Percentiles rank a stretch among this genome's conserved stretches.
phyloP scores from a whole-genome alignment of 1,140 invertebrate species.

The Drosophila nannoptera region DNA sequence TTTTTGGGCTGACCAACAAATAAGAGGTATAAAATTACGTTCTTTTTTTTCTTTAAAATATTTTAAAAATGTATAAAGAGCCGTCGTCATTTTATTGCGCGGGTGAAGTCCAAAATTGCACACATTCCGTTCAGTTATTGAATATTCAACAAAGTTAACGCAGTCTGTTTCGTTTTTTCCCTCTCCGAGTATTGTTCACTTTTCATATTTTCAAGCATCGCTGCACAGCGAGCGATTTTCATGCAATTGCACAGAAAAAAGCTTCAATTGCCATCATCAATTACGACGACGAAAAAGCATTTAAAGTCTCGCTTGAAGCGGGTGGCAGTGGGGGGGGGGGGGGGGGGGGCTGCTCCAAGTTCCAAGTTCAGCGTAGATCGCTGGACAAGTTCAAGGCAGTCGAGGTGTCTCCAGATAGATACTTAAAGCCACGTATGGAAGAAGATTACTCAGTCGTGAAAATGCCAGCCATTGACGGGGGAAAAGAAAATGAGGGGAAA shows the following conservation, averaged over 20 bases:
- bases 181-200: background rate
- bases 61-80: background rate
- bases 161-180: background rate
- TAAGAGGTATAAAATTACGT: background rate
- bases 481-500: no score
- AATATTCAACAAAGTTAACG: slow-evolving; percentile 50
- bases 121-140: slow-evolving; percentile 36
- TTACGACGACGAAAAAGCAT: slow-evolving; percentile 13
- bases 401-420: background rate
- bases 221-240: slow-evolving; percentile 42
- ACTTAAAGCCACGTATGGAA: background rate
- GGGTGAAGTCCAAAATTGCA: slow-evolving; percentile 50
- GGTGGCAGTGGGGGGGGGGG: background rate
- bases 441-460: background rate
- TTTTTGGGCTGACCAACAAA: slow-evolving; percentile 21
- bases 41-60: background rate
- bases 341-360: no score
- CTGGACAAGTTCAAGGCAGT: slow-evolving; percentile 25
- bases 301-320: slow-evolving; percentile 9
- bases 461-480: background rate
- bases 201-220: slow-evolving; percentile 56
- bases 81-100: slow-evolving; percentile 48
- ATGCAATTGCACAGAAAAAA: slow-evolving; percentile 54
- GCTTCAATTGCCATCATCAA: slow-evolving; percentile 37
- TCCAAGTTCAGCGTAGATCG: background rate